Base-by-base conservation (phyloP, 2,113 vertebrate genomes). In the Rostratula benghalensis region DNA sequence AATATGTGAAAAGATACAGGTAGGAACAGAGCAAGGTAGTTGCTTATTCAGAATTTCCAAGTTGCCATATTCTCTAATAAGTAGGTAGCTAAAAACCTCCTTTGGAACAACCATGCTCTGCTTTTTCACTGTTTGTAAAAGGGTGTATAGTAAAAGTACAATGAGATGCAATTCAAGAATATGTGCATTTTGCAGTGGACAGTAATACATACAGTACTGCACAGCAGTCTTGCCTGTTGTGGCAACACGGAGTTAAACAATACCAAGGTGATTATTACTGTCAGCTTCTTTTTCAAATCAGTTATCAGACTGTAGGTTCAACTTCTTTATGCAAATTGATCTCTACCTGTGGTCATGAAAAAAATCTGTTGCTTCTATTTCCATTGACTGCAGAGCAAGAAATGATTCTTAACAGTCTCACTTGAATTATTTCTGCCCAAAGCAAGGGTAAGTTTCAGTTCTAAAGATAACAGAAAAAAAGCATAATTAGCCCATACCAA, bases 361-460 rank as follows among this genome's bases (percentile, higher is more conserved):
- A 67, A 45, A 67, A 59, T 10, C 11, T 51, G 17, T 14, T 61
- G 9, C 21, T 89, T 83, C 35, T 1, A 27, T 35, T 86, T 92
- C 27, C 14, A 54, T 6, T 85, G 45, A 79, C 18, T 80, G 33
- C 8, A 73, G 12, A 90, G 35, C 51, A 84, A 31, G 27, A 83
- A 51, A 24, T 23, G 28, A 46, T 56, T 80, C 13, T 69, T 53
- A 14, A 30, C 19, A 50, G 30, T 79, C n/a, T 86, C 3, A 0
- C 28, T 61, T 76, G 48, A 64, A 63, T 39, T 54, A n/a, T 73
- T 88, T 81, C 64, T 94, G 71, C 85, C 64, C 57, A 68, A 85
- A 93, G 51, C 69, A 71, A 33, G 43, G 51, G 31, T 22, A 92
- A 64, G 51, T 68, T 93, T 83, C 73, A 84, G 43, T 89, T 81